Percentiles rank a stretch among this genome's conserved stretches.
Conservation (phyloP, 2,113 vertebrate species). For the Corynorhinus townsendii region DNA sequence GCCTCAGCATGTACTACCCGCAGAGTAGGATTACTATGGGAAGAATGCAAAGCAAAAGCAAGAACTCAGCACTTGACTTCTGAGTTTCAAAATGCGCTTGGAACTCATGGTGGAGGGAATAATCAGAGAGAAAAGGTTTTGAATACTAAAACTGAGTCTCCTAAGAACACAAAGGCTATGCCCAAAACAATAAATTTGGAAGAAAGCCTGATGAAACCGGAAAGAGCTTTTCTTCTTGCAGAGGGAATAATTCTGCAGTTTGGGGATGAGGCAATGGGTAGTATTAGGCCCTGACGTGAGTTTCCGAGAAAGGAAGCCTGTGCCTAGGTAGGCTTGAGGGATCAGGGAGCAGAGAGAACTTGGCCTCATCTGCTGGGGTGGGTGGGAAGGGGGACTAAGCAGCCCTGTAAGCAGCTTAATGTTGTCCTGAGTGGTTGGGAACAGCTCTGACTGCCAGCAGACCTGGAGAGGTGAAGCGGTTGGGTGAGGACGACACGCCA, state of each 20-base stretch:
- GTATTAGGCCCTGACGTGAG: not conserved
- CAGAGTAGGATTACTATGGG: not conserved
- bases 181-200: not conserved
- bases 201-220: not conserved
- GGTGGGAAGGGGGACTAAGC: not conserved
- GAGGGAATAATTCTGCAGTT: not conserved
- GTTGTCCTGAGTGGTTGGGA: not conserved
- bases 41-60: not conserved
- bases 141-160: not conserved
- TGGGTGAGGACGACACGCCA: not conserved
- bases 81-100: not conserved
- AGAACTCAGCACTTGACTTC: not conserved
- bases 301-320: not conserved
- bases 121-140: not conserved
- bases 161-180: not conserved
- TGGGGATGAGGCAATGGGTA: not conserved
- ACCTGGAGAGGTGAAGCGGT: not conserved
- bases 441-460: not conserved
- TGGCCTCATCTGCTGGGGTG: not conserved
- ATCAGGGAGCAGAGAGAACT: not conserved
- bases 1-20: not conserved
- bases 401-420: not conserved
- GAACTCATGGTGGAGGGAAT: not conserved
- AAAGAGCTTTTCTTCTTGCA: conserved; percentile 3
- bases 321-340: not conserved